Evolutionary conservation across 2,797 vertebrate genomes (phyloP).

Genomic region (Darevskia mixta): DNA sequence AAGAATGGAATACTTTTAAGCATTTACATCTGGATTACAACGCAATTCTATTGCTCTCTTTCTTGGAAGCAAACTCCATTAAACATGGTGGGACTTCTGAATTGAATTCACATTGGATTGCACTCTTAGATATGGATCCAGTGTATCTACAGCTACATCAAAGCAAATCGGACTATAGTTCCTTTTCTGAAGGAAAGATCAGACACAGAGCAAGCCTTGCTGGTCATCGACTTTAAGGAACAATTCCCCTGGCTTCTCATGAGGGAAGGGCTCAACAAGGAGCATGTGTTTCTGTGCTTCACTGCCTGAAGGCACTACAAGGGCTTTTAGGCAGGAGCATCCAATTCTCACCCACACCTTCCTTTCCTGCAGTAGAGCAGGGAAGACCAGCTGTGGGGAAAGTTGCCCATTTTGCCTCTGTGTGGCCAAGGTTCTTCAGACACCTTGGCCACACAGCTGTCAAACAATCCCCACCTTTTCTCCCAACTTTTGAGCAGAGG

Average conservation of each 20-base stretch:
- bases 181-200: too few relatives aligned
- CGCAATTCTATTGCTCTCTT: background rate
- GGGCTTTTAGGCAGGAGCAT: too few relatives aligned
- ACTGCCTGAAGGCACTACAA: too few relatives aligned
- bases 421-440: background rate
- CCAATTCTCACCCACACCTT: background rate
- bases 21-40: background rate
- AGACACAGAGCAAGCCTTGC: too few relatives aligned
- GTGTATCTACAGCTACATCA: background rate
- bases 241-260: too few relatives aligned
- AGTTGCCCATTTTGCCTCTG: background rate
- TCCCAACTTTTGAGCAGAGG: background rate
- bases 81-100: background rate
- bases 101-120: background rate
- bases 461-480: background rate
- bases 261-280: too few relatives aligned
- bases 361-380: background rate
- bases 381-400: background rate
- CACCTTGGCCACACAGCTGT: background rate
- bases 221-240: too few relatives aligned
- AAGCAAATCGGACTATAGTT: background rate
- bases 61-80: background rate
- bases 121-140: background rate
- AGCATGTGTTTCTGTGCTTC: too few relatives aligned
- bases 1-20: background rate